Evolutionary conservation across 2,797 vertebrate genomes (phyloP).

Genomic region (Halcyon leucocephala): DNA sequence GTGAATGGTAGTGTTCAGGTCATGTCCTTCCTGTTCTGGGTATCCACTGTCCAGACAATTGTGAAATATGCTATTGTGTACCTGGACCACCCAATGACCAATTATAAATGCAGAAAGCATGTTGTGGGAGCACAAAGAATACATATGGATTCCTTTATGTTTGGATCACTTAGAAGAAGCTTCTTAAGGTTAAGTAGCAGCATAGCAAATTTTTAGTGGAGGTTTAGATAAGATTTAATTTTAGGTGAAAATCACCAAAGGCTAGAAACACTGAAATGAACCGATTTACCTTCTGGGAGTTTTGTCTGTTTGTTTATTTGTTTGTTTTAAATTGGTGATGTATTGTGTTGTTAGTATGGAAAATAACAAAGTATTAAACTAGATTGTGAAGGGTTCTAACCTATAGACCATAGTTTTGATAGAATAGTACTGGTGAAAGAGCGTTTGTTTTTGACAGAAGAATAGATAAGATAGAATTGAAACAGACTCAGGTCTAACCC

Average conservation of each 20-base stretch:
- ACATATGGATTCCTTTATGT: not conserved
- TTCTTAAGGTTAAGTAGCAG: not conserved
- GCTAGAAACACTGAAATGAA: not conserved
- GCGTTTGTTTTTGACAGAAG: not conserved
- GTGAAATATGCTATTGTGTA: not conserved
- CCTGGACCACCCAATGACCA: not conserved
- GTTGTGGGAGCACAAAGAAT: not conserved
- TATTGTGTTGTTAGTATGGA: not conserved
- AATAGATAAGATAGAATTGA: not conserved
- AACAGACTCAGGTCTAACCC: not conserved
- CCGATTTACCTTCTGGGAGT: not conserved
- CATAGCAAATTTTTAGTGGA: not conserved
- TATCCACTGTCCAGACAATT: not conserved
- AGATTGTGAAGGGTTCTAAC: not conserved
- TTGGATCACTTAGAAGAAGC: not conserved
- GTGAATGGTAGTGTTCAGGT: not conserved
- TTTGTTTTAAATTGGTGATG: not conserved
- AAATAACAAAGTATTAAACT: not conserved
- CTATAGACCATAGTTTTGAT: not conserved
- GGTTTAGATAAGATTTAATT: slow-evolving; percentile 56
- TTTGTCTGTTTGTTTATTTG: not conserved
- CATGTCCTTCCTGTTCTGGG: not conserved
- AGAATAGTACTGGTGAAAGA: not conserved
- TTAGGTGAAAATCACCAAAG: slow-evolving; percentile 27
- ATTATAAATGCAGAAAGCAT: not conserved